Conservation (phyloP, 2,113 vertebrate species). For the Notarius lentiginosus region DNA sequence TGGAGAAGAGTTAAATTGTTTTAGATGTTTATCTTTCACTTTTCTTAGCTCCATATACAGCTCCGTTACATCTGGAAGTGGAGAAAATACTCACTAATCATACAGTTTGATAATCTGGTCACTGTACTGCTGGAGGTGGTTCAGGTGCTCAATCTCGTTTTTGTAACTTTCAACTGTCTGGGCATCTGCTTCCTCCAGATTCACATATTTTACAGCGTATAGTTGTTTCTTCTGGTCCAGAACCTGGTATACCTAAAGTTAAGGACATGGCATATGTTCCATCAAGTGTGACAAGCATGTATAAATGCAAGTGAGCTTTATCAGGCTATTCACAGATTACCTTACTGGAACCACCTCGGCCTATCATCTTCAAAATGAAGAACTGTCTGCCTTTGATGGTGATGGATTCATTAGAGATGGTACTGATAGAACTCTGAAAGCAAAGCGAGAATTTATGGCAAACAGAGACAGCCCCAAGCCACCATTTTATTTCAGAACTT, state of each 20-base stretch:
- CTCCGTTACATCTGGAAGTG: not conserved
- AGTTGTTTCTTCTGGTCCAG: slow-evolving; percentile 89
- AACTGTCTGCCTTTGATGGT: slow-evolving; percentile 85
- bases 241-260: slow-evolving; percentile 89
- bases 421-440: slow-evolving; percentile 72
- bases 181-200: slow-evolving; percentile 88
- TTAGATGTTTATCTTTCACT: not conserved
- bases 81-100: slow-evolving; percentile 83
- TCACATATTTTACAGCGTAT: slow-evolving; percentile 91
- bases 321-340: slow-evolving; percentile 57
- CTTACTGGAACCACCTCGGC: slow-evolving; percentile 96
- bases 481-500: not conserved
- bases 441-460: slow-evolving; percentile 14
- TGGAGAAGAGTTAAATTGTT: not conserved
- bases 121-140: slow-evolving; percentile 89
- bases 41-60: not conserved
- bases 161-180: slow-evolving; percentile 91
- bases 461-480: not conserved
- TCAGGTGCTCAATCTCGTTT: slow-evolving; percentile 95
- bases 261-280: not conserved
- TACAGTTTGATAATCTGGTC: slow-evolving; percentile 96
- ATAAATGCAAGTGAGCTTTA: not conserved
- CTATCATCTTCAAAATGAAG: slow-evolving; percentile 91
- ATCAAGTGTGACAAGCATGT: not conserved
- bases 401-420: slow-evolving; percentile 82